phyloP scores from a whole-genome alignment of 2,888 invertebrate genomes.

The Sinohyriopsis cumingii region DNA sequence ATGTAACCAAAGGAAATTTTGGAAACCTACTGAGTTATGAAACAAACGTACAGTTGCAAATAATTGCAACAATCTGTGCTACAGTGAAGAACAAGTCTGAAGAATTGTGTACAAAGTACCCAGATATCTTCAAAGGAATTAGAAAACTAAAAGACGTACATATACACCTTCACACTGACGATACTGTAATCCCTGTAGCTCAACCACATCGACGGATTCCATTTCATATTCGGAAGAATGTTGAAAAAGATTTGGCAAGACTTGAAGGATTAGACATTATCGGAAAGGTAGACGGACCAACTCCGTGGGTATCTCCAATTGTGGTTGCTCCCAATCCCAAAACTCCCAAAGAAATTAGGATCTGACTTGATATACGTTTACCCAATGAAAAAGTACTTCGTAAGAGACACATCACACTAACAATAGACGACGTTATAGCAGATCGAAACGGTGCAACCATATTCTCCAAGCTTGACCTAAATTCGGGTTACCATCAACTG shows the following conservation, averaged over 20 bases:
- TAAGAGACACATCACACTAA: too few species aligned
- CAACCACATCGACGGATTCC: conserved; percentile 36
- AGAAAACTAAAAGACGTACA: conserved; percentile 24
- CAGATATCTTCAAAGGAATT: conserved; percentile 15
- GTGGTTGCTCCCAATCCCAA: conserved; percentile 36
- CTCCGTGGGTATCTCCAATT: conserved; percentile 47
- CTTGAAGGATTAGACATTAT: conserved; percentile 46
- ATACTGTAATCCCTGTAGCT: conserved; percentile 18
- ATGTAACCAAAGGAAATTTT: conserved; percentile 8
- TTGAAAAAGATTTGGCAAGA: conserved; percentile 39
- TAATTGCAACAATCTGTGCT: conserved; percentile 4
- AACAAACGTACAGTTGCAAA: conserved; percentile 6
- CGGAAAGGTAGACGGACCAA: conserved; percentile 44
- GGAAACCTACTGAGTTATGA: conserved; percentile 9
- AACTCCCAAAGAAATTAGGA: too few species aligned
- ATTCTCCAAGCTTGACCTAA: too few species aligned
- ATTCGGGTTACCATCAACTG: too few species aligned
- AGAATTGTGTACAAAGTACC: conserved; percentile 5
- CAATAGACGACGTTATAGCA: too few species aligned
- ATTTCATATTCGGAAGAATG: conserved; percentile 37
- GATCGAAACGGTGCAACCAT: too few species aligned
- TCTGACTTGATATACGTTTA: too few species aligned
- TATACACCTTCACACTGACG: conserved; percentile 32
- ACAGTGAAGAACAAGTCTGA: not conserved
- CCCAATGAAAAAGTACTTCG: too few species aligned